Evolutionary conservation across 2,888 invertebrate species (phyloP).

Genomic region (Boloria selene): DNA sequence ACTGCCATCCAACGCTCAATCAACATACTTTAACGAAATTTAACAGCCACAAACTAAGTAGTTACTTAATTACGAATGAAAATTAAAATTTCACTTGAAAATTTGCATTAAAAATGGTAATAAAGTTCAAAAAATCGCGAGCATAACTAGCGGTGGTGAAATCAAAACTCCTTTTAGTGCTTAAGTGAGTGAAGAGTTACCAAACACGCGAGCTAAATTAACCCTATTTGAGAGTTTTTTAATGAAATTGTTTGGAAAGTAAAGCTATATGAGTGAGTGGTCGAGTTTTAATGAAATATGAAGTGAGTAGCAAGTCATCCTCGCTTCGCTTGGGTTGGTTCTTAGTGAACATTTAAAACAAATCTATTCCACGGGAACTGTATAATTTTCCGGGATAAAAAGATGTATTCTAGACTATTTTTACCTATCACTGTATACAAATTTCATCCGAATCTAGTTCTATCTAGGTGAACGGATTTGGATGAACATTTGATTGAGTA

Average conservation of each 20-base stretch:
- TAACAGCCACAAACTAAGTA: slow-evolving; percentile 10
- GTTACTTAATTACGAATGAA: not conserved
- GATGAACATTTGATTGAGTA: too few relatives aligned
- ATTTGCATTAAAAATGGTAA: slow-evolving; percentile 1
- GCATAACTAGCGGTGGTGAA: slow-evolving; percentile 21
- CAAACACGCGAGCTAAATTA: slow-evolving; percentile 28
- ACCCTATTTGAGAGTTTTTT: slow-evolving; percentile 21
- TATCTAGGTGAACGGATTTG: too few relatives aligned
- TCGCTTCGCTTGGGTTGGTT: not conserved
- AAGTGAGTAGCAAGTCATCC: not conserved
- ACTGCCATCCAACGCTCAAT: slow-evolving; percentile 3
- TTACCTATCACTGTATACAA: too few relatives aligned
- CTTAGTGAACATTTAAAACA: too few relatives aligned
- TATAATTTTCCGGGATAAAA: too few relatives aligned
- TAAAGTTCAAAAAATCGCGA: slow-evolving; percentile 24
- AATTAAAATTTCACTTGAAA: slow-evolving; percentile 11
- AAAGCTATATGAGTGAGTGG: slow-evolving; percentile 9
- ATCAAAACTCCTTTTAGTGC: slow-evolving; percentile 28
- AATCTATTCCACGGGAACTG: too few relatives aligned
- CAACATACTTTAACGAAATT: slow-evolving; percentile 8
- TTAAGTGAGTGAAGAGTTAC: slow-evolving; percentile 23
- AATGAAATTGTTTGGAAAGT: slow-evolving; percentile 18
- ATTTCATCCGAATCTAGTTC: too few relatives aligned
- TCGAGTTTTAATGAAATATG: slow-evolving; percentile 4
- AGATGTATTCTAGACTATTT: too few relatives aligned